Base-by-base conservation (phyloP, 2,888 invertebrate genomes). In the Drepana falcataria region DNA sequence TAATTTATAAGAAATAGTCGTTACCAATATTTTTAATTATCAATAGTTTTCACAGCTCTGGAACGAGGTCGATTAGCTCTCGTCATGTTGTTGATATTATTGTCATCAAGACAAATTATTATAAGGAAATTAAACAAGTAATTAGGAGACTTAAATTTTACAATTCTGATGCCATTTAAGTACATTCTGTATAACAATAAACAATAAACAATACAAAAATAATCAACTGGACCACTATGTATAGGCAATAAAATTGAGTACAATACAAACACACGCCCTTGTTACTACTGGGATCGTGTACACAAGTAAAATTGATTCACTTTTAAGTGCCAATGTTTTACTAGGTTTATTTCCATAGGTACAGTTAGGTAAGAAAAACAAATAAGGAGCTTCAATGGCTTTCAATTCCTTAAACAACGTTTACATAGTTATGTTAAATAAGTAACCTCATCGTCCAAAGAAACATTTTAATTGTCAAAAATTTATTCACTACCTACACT, bases 1-100 rank as follows among this genome's bases (percentile, higher is more conserved):
- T 77, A 83, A 79, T 81, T 79, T 84, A 77, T 84, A 84, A 85
- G 82, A 87, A 83, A 81, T 83, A 80, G 77, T 77, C 61, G 66
- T 74, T 73, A 71, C 63, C 66, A 68, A 66, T 61, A 68, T 64
- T 58, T 56, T 59, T 66, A 66, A 72, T 68, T 72, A 66, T 69
- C 66, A 67, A 74, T 68, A 73, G 64, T 63, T 74, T 78, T 80
- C 79, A 78, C 78, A 81, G 76, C 73, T 72, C 75, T 70, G 63
- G 54, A 59, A 61, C 64, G 59, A 65, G 65, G 68, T 61, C 53
- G 60, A 61, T 60, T 59, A 55, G 56, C 53, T 65, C 60, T 62
- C 61, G 56, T 63, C 62, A 60, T 58, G 64, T 69, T 72, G 69
- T 68, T 68, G 68, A 62, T 65, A 58, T 75, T 75, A 77, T 76